Base-by-base conservation (phyloP, 2,888 invertebrate species). In the Dynastes hyllus region DNA sequence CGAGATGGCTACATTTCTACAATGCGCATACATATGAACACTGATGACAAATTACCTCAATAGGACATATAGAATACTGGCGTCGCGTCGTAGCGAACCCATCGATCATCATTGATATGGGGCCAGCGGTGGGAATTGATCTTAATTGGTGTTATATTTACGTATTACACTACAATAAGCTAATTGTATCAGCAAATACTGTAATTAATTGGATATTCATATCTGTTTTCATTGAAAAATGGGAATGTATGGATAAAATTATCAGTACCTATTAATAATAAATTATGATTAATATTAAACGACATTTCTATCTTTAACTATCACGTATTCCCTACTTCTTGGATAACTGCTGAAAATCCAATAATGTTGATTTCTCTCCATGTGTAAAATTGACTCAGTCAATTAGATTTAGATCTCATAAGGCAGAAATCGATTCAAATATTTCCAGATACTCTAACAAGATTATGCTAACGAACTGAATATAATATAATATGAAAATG, bases 31-130 rank as follows among this genome's bases (percentile, higher is more conserved):
- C 29, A 5, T 11, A 27, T 1, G 5, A 61, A 61, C 61, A 61
- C 9, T 61, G 29, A 27, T 63, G 29, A 63, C 29, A 5, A 63
- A 32, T 27, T 9, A 9, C 29, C 13, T 63, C 29, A 63, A 63
- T 27, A 32, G 27, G 63, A 29, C 27, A 32, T 32, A 32, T 9
- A 29, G 63, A 4, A 27, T 13, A 63, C 27, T 63, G 13, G 9
- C 11, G 45, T 45, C 32, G 9, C 11, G 45, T 45, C 8, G 63
- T 63, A 63, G 3, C 27, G 9, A 8, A n/a, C 63, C 29, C 63
- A 63, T 63, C 63, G 29, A 63, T 63, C 63, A 63, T 63, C n/a
- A 63, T 63, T 63, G 63, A 63, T 13, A 63, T 9, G 37, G 13
- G 22, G n/a, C 32, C 13, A 32, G 63, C 32, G 32, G 63, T 32